These are phyloP conservation scores for Coptodon rendalli DNA, from an alignment of 2,113 vertebrate species.

Conservation along the genomic window DNA sequence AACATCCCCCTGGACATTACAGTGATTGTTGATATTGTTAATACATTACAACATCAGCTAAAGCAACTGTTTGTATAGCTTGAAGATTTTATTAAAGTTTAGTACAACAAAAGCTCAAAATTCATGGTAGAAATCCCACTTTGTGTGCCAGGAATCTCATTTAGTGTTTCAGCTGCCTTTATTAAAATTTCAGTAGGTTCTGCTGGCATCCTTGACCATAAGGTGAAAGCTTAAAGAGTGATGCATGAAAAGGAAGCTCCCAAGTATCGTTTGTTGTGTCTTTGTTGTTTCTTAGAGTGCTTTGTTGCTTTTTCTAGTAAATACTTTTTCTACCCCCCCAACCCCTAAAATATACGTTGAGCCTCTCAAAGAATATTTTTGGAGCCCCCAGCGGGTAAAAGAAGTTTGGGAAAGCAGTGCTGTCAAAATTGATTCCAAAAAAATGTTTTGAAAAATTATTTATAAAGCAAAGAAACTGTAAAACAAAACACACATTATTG, in stretches of 20 bases:
- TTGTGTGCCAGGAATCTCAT: neutral
- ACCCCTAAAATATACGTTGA: neutral
- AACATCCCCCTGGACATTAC: neutral
- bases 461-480: neutral
- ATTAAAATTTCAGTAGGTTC: neutral
- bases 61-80: neutral
- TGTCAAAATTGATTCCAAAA: neutral
- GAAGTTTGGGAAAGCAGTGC: neutral
- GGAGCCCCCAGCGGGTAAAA: neutral
- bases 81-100: neutral
- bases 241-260: neutral
- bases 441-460: neutral
- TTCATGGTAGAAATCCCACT: neutral
- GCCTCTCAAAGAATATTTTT: neutral
- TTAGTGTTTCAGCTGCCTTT: neutral
- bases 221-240: neutral
- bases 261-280: rapidly evolving
- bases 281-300: neutral
- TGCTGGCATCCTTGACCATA: neutral
- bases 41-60: neutral
- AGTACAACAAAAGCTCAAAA: neutral
- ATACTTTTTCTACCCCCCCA: neutral
- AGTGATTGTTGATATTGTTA: neutral
- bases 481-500: neutral
- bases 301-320: neutral